Base-by-base conservation (phyloP, 2,113 vertebrate species). In the Setophaga petechia region DNA sequence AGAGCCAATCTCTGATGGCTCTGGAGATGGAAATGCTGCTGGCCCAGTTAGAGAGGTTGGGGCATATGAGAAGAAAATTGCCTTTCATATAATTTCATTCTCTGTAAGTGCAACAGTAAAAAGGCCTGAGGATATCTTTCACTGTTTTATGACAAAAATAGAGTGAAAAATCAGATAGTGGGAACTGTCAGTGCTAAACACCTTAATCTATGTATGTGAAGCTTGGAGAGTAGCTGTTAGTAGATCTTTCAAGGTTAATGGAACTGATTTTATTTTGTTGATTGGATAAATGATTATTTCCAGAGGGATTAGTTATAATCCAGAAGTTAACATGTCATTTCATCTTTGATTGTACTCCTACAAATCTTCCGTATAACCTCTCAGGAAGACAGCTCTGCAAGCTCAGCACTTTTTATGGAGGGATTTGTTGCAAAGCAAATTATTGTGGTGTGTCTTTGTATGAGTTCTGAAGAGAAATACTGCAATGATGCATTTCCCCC, bases 281-380 rank as follows among this genome's bases (percentile, higher is more conserved):
- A 90, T 73, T 93, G 95, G 95, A 96, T 93, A 93, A 95, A 91
- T 93, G 2, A 96, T 96, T 80, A 92, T 95, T 97, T 97, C 87
- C 92, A 82, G 80, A 84, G 82, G 69, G 78, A 93, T 81, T 94
- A 81, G 84, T 95, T 94, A 74, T 94, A 97, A 96, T 86, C 31
- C 77, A 67, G 80, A 96, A 92, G 72, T 84, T 94, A 95, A 96
- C 61, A 67, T 20, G 41, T 91, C 73, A 33, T 95, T 90, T 94
- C 24, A 21, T 81, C 80, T 84, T 89, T 71, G 68, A 79, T 87
- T 44, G 30, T 69, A 61, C 90, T 95, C 86, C 61, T 78, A 61
- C 90, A 73, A 72, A 91, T 91, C 69, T 74, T 90, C 92, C 52
- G 43, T 22, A 59, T 75, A 77, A 69, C 80, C 39, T 93, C 95